phyloP scores from a whole-genome alignment of 2,888 invertebrate genomes.

The Conistra vaccinii region DNA sequence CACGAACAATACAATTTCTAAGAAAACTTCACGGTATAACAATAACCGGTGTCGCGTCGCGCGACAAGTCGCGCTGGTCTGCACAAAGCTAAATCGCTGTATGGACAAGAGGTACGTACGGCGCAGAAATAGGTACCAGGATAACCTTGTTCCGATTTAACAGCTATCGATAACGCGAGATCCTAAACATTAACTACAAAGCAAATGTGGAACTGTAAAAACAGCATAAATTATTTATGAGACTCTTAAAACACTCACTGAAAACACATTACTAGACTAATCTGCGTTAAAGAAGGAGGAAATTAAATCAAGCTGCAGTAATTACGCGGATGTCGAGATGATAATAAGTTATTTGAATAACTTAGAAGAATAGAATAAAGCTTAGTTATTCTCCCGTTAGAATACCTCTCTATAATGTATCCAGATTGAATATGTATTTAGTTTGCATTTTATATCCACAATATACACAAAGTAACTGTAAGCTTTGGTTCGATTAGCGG shows the following conservation, averaged over 20 bases:
- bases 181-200: constrained; percentile 57
- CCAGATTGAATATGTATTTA: constrained; percentile 59
- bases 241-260: constrained; percentile 60
- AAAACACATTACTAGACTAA: constrained; percentile 63
- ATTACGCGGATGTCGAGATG: constrained; percentile 4
- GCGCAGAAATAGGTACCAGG: neutral
- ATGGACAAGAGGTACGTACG: neutral
- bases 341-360: constrained; percentile 18
- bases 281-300: constrained; percentile 24
- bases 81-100: no score
- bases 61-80: no score
- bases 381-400: constrained; percentile 47
- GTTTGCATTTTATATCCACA: constrained; percentile 70
- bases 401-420: constrained; percentile 45
- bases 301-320: constrained; percentile 29
- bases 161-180: constrained; percentile 51
- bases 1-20: no score
- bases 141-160: constrained; percentile 48
- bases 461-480: constrained; percentile 77
- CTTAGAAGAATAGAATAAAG: constrained; percentile 39
- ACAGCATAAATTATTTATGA: constrained; percentile 70
- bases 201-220: constrained; percentile 68
- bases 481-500: constrained; percentile 81
- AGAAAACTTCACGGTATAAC: no score
- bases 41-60: no score